These are phyloP conservation scores for Palythoa heliodiscus DNA, from an alignment of 92 coral and sea anemone species.

Conservation along the genomic window DNA sequence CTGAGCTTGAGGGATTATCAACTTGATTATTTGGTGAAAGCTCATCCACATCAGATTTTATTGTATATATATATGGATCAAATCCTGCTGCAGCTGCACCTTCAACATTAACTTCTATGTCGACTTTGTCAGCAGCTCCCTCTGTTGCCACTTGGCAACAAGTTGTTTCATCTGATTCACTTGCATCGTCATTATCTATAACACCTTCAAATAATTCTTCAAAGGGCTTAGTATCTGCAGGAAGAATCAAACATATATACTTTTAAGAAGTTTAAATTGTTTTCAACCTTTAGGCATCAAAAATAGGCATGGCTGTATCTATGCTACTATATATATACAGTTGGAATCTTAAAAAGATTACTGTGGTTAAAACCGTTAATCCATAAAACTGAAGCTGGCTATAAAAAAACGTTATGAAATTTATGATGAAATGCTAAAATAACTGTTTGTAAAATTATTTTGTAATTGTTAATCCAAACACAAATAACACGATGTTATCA, in stretches of 20 bases:
- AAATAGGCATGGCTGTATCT: too few species aligned
- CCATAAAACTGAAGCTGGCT: neutral
- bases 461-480: neutral
- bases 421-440: neutral
- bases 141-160: neutral
- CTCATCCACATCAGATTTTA: neutral
- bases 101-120: neutral
- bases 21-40: neutral
- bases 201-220: neutral
- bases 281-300: too few species aligned
- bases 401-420: neutral
- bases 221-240: neutral
- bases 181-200: neutral
- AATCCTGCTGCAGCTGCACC: neutral
- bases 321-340: too few species aligned
- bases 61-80: neutral
- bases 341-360: too few species aligned
- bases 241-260: neutral
- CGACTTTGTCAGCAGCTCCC: neutral
- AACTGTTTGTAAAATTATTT: neutral
- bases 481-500: neutral
- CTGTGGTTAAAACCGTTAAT: too few species aligned
- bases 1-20: neutral
- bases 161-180: constrained; percentile 9
- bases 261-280: too few species aligned